Conservation (phyloP, 2,797 vertebrate genomes). For the Silurus lanzhouensis region DNA sequence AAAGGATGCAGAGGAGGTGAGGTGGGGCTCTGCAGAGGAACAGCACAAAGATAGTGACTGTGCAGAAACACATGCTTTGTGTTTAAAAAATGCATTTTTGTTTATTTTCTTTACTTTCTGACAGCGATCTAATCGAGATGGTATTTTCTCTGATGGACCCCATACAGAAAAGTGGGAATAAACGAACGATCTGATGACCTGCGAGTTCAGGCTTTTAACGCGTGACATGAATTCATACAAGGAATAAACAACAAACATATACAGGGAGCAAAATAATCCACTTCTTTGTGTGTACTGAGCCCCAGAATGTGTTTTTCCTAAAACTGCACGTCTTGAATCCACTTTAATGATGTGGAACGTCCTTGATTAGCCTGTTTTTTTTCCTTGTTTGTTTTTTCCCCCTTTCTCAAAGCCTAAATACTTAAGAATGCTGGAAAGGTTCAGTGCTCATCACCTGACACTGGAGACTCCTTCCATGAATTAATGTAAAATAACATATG, state of each 20-base stretch:
- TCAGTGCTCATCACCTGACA: not conserved
- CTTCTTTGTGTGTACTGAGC: too few species aligned
- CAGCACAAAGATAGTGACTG: conserved; percentile 76
- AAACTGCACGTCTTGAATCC: too few species aligned
- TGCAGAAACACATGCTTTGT: conserved; percentile 69
- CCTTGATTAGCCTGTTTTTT: too few species aligned
- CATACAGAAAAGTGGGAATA: not conserved
- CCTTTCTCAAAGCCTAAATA: not conserved
- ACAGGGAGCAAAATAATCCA: too few species aligned
- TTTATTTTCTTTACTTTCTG: not conserved
- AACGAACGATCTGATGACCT: not conserved
- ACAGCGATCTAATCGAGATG: not conserved
- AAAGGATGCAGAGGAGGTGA: conserved; percentile 55
- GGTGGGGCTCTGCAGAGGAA: conserved; percentile 66
- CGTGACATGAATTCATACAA: too few species aligned
- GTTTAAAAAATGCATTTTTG: not conserved
- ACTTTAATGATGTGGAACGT: too few species aligned
- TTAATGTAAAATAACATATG: not conserved
- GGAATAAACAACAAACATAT: too few species aligned
- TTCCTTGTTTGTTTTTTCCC: not conserved
- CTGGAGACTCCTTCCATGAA: not conserved
- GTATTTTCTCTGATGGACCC: not conserved
- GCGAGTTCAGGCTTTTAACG: not conserved
- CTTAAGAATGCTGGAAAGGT: not conserved
- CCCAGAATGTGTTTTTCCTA: not conserved